phyloP scores from a whole-genome alignment of 2,113 vertebrate genomes.

The Isurus oxyrinchus region DNA sequence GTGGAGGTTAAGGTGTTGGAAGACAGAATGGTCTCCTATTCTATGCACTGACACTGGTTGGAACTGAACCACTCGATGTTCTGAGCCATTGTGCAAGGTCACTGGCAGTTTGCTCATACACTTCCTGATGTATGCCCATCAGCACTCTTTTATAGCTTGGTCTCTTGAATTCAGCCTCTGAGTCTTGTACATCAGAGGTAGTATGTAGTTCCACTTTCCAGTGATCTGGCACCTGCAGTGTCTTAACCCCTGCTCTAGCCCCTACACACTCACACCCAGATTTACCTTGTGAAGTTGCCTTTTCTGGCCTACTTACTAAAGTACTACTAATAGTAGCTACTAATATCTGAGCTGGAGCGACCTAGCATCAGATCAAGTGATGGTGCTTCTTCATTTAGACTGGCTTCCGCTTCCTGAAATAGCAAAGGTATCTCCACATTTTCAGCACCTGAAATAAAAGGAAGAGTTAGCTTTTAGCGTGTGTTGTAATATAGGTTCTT shows the following conservation, averaged over 20 bases:
- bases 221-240: neutral
- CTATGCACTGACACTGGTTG: too few relatives aligned
- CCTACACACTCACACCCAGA: too few relatives aligned
- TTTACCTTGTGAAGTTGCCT: neutral
- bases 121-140: neutral
- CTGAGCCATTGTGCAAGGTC: too few relatives aligned
- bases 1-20: too few relatives aligned
- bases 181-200: neutral
- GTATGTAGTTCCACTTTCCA: neutral
- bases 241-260: neutral
- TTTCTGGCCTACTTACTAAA: neutral
- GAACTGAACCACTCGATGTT: too few relatives aligned
- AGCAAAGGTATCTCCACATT: neutral
- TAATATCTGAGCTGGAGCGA: neutral
- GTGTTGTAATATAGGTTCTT: too few relatives aligned
- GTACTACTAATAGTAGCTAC: neutral
- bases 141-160: neutral
- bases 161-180: neutral
- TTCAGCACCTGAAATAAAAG: neutral
- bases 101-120: too few relatives aligned
- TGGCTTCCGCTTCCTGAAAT: neutral
- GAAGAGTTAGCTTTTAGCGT: neutral
- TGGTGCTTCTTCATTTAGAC: neutral
- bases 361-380: neutral
- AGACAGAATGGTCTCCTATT: too few relatives aligned